Evolutionary conservation across 2,797 vertebrate species (phyloP).

Genomic region (Chelonia mydas): DNA sequence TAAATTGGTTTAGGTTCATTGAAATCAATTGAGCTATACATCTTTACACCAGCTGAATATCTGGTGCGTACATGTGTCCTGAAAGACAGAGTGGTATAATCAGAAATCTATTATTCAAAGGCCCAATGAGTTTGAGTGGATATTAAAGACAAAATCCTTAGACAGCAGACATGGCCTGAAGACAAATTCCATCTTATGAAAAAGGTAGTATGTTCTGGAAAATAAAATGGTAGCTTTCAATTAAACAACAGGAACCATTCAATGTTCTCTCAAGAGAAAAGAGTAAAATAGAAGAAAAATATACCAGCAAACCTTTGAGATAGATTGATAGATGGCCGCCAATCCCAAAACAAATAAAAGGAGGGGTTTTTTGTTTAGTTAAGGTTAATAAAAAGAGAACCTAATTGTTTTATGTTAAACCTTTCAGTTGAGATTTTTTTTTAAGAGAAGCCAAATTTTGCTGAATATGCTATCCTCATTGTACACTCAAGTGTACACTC

Average conservation of each 20-base stretch:
- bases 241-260: not conserved
- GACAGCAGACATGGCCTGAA: not conserved
- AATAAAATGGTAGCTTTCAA: not conserved
- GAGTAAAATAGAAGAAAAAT: not conserved
- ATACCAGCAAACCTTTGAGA: not conserved
- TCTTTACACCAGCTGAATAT: not conserved
- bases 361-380: not conserved
- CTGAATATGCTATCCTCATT: not conserved
- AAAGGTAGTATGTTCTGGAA: not conserved
- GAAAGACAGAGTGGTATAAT: not conserved
- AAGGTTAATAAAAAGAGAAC: not conserved
- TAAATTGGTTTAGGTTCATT: not conserved
- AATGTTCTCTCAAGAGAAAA: not conserved
- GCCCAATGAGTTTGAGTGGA: not conserved
- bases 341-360: not conserved
- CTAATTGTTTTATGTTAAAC: not conserved
- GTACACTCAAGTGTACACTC: not conserved
- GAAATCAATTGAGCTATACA: not conserved
- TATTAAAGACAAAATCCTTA: not conserved
- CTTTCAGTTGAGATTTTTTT: not conserved
- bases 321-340: not conserved
- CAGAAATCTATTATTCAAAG: not conserved
- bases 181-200: not conserved
- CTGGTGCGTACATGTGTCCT: not conserved
- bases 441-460: not conserved